Conservation (phyloP, 2,113 vertebrate species). For the cattle (Bos taurus) region DNA sequence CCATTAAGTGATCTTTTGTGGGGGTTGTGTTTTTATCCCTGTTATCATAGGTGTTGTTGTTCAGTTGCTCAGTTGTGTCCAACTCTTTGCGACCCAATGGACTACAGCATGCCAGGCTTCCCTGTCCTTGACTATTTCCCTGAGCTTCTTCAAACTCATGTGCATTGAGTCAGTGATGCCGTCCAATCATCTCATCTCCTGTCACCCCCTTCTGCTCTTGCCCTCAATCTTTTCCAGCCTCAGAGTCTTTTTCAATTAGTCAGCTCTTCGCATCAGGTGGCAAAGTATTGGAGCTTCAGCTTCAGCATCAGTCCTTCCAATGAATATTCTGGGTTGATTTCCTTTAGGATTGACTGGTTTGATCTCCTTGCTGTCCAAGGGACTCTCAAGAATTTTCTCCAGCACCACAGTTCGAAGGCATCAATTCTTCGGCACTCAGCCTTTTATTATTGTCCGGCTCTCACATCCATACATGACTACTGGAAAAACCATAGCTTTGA, state of each 20-base stretch:
- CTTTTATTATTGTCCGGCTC: neutral
- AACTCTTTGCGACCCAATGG: neutral
- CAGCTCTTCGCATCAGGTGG: neutral
- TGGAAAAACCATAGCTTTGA: neutral
- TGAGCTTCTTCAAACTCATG: neutral
- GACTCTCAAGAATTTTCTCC: neutral
- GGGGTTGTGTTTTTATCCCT: neutral
- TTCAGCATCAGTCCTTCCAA: neutral
- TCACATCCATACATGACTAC: neutral
- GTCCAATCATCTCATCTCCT: neutral
- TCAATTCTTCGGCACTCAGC: neutral
- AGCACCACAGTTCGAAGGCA: neutral
- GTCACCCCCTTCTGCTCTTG: neutral
- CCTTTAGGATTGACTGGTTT: neutral
- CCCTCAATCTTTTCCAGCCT: neutral
- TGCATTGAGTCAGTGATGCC: neutral
- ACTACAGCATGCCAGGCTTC: fast-evolving
- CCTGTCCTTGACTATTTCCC: neutral
- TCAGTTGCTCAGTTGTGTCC: neutral
- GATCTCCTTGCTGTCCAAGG: neutral
- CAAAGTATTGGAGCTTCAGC: neutral
- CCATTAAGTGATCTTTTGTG: neutral
- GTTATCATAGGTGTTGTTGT: fast-evolving
- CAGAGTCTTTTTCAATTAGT: neutral
- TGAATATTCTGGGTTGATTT: neutral